phyloP scores from a whole-genome alignment of 2,888 invertebrate genomes.

The Callyntrura sp. region DNA sequence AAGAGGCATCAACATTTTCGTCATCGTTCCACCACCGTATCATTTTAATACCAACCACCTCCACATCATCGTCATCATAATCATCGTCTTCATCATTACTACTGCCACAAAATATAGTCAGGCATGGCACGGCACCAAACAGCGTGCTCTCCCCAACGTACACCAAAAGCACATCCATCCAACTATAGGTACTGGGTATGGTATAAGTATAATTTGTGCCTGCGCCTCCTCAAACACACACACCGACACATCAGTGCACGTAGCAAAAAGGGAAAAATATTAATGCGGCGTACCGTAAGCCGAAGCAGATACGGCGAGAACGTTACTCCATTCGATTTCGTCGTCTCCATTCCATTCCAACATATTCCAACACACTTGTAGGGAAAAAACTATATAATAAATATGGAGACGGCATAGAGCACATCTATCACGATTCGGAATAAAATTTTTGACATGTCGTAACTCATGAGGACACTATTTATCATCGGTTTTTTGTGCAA shows the following conservation, averaged over 20 bases:
- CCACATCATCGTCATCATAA: not conserved
- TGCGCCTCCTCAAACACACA: not conserved
- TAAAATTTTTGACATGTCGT: conserved; percentile 83
- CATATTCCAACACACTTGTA: conserved; percentile 24
- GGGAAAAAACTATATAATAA: conserved; percentile 77
- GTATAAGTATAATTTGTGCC: not conserved
- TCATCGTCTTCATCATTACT: not conserved
- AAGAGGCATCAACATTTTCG: conserved; percentile 56
- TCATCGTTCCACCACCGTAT: conserved; percentile 38
- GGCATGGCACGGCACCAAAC: conserved; percentile 53
- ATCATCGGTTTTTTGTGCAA: conserved; percentile 81
- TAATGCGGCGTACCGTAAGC: conserved; percentile 54
- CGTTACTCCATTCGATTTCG: not conserved
- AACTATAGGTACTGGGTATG: not conserved
- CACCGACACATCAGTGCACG: conserved; percentile 16
- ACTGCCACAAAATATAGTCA: not conserved
- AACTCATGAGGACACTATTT: conserved; percentile 81
- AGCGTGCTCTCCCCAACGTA: conserved; percentile 30
- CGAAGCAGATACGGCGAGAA: conserved; percentile 1
- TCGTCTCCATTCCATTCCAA: conserved; percentile 15
- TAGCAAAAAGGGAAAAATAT: conserved; percentile 50
- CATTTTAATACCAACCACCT: conserved; percentile 54
- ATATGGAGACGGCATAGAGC: conserved; percentile 81
- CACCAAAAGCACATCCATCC: conserved; percentile 22
- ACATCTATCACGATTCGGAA: conserved; percentile 83